Evolutionary conservation across 2,113 vertebrate genomes (phyloP), one percentile per base, ranked within the genome.

Genomic region (Boleophthalmus pectinirostris): DNA sequence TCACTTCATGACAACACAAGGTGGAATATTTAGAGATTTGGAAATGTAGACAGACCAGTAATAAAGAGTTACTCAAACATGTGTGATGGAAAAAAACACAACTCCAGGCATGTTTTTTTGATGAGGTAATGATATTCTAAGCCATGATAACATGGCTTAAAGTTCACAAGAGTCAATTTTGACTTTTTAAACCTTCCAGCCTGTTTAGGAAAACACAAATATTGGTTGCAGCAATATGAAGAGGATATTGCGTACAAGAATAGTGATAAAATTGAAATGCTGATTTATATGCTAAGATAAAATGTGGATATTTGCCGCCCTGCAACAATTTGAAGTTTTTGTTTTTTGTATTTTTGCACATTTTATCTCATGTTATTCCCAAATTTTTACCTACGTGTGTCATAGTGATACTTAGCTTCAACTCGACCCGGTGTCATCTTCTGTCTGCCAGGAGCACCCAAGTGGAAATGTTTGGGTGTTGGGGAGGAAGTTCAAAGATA

Each of bases 361-460:
- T n/a, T 53, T 53, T 20, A 53, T n/a, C 18, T 53, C 51, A 18
- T 18, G n/a, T 49, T 7, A 38, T 38, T 38, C 8, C 38, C 38
- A 1, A 18, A 10, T 20, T 18, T 51, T 21, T 58, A 1, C 13
- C 56, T 24, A 14, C 13, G 21, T 13, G 76, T 74, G 77, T 70
- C 46, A 68, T 71, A 38, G 56, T 70, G 73, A 70, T n/a, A 54
- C 70, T 78, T 79, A 66, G 82, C 76, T 69, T 43, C 66, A 74
- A 9, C 76, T 70, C 63, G 70, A 60, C 73, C 82, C 84, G 82
- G 82, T 81, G 82, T 58, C 68, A 29, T 53, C 53, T 3, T 46
- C 23, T 38, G 3, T 2, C 9, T 13, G 4, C 70, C 56, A n/a
- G 2, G 25, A 43, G 24, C 24, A 66, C 67, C 57, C 20, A 23